Evolutionary conservation across 1,140 invertebrate genomes (phyloP), one percentile per base, ranked within the genome.

Genomic region (Pinna nobilis): DNA sequence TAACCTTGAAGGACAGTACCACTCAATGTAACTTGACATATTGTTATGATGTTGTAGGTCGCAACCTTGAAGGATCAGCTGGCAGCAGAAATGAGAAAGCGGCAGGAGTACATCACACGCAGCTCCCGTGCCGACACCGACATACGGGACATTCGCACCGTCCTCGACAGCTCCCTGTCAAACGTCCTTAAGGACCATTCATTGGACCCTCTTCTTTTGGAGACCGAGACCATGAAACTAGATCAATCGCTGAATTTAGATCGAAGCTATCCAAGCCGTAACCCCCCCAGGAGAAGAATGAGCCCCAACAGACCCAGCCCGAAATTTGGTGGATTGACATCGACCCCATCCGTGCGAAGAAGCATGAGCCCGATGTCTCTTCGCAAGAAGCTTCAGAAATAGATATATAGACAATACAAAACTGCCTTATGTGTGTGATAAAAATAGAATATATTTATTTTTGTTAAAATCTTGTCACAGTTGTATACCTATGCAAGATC

Each of bases 221-320:
- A 97, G 81, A 94, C 95, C 76, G 96, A 97, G 88, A 93, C 95
- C 4, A 90, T 94, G 69, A 95, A 95, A 86, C 89, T 96, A 69
- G 94, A 96, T 44, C 84, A 89, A 60, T 82, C 84, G 15, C 60
- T 88, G 15, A 82, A 82, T 44, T 74, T 74, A 20, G 39, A 59
- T 23, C 53, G 57, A 30, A 74, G 65, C 47, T 74, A 68, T 60
- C 57, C 64, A 23, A 35, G 49, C 18, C 57, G 37, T 37, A 20
- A 39, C 0, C 33, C 65, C n/a, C 5, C 68, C 4, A 44, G 72
- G 9, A 15, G 72, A 9, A 61, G 64, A 47, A 41, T 47, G 20
- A 74, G 72, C 49, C 72, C 72, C 23, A 39, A 32, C 4, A 65
- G 72, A 18, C 39, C 18, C 30, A 32, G n/a, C 25, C 53, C 33